Evolutionary conservation across 1,140 invertebrate genomes (phyloP), one percentile per base, ranked within the genome.

Genomic region (Trialeurodes vaporariorum): DNA sequence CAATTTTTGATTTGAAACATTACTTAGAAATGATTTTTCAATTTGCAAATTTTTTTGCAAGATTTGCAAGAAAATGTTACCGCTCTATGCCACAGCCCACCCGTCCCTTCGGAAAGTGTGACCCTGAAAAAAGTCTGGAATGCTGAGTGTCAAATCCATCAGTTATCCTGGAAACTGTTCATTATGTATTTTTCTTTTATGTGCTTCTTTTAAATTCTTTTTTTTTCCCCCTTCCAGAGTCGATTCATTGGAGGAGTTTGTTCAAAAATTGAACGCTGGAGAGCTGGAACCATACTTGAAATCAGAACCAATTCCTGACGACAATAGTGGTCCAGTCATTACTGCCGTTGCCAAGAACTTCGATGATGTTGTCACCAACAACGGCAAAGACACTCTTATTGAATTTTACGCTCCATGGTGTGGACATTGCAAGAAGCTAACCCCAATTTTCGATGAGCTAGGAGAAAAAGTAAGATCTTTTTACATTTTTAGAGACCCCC

Each of bases 401-500:
- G 96, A 98, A 79, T 98, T 98, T 80, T 98, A 98, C 80, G 96
- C 96, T 34, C 95, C 96, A 0, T 98, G 96, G 96, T 99, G 97
- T 79, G 96, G 96, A 71, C 97, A 99, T 76, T 99, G 97, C 82
- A 98, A 98, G 81, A 94, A 93, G 77, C 81, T 99, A 22, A 86
- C 93, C 1, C 97, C 97, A 25, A 84, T 93, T 62, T 98, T 85
- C 79, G 94, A 98, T 69, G 95, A 99, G 80, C 80, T 99, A 27
- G 97, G 92, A 62, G 87, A 90, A 68, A 96, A 95, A 83, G 87
- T 90, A 77, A 71, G 71, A 66, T 34, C 2, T 63, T 63, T 59
- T 69, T 71, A 66, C 67, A 25, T n/a, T 64, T 65, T 66, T 25
- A 27, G n/a, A n/a, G n/a, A n/a, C n/a, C n/a, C n/a, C n/a, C n/a